Base-by-base conservation (phyloP, 2,797 vertebrate genomes). In the Geotrypetes seraphini region DNA sequence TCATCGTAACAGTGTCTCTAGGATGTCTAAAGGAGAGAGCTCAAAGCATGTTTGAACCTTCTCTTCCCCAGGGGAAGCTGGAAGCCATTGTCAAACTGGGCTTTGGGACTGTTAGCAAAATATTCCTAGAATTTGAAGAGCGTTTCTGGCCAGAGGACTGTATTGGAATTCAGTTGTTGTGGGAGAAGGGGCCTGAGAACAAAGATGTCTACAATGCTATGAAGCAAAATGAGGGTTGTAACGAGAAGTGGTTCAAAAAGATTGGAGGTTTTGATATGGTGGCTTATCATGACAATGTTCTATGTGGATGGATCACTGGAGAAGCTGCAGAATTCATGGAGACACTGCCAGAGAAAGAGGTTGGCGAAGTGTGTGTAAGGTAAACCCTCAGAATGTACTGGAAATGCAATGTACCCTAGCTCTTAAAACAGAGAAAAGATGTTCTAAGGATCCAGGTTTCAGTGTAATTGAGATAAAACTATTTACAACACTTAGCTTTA, bases 271-370 rank as follows among this genome's bases (percentile, higher is more conserved):
- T 74, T 43, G 66, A 74, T 23, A 34, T 53, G 11, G 69, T 70
- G 17, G 59, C 61, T 5, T 57, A 53, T 28, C 69, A 74, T 28
- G 62, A 63, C 12, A 72, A 53, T 19, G 57, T 65, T 6, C 50
- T 74, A 4, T 74, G 63, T 25, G 71, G 62, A 25, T 74, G 71
- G 69, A 70, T 74, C 47, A 72, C 66, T 4, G 71, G 71, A 20
- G 43, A 33, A 37, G 66, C 71, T 36, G 71, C 71, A 5, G 44
- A 55, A 15, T 29, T 74, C 33, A 74, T 72, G 71, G 71, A 72
- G 43, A 61, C 30, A 2, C 51, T 74, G 8, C 17, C 40, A 7
- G 63, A 69, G 19, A 36, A 36, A 20, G 58, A 54, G 13, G 48
- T 74, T 15, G 26, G 27, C 25, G 53, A 52, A 2, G 32, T 34